Conservation (phyloP, 2,797 vertebrate genomes). For the Vultur gryphus region DNA sequence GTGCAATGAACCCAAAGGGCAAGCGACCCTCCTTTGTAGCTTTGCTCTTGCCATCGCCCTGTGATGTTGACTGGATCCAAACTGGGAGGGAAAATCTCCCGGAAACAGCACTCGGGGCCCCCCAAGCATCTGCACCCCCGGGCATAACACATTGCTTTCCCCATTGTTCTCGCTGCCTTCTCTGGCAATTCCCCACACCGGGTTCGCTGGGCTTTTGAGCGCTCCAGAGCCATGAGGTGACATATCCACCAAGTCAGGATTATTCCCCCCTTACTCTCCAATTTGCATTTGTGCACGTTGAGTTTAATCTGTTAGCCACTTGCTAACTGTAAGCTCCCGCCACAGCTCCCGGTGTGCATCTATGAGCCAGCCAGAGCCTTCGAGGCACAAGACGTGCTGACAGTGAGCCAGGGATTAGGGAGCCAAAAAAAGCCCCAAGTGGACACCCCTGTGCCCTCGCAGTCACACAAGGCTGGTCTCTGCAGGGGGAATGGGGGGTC, state of each 20-base stretch:
- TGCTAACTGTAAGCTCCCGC: background rate
- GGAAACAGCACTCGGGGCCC: background rate
- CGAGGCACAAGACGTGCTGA: background rate
- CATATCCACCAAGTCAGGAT: background rate
- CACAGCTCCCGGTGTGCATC: rapidly evolving
- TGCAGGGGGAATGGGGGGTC: background rate
- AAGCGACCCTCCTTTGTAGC: background rate
- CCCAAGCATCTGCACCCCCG: rapidly evolving
- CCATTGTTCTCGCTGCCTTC: background rate
- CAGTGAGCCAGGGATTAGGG: background rate
- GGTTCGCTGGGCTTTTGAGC: background rate
- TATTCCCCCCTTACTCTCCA: background rate
- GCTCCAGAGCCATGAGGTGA: background rate
- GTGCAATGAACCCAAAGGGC: background rate
- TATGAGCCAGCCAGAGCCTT: background rate
- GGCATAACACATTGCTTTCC: background rate
- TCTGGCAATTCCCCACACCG: rapidly evolving
- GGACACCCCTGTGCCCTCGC: background rate
- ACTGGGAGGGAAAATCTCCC: background rate
- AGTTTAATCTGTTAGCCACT: conserved; percentile 13
- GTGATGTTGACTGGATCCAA: background rate
- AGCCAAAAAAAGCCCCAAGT: background rate
- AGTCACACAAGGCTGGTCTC: background rate
- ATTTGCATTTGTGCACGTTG: conserved; percentile 19
- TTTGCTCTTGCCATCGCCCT: background rate